phyloP scores from a whole-genome alignment of 1,140 invertebrate species.

The Drosophila pruinosa region DNA sequence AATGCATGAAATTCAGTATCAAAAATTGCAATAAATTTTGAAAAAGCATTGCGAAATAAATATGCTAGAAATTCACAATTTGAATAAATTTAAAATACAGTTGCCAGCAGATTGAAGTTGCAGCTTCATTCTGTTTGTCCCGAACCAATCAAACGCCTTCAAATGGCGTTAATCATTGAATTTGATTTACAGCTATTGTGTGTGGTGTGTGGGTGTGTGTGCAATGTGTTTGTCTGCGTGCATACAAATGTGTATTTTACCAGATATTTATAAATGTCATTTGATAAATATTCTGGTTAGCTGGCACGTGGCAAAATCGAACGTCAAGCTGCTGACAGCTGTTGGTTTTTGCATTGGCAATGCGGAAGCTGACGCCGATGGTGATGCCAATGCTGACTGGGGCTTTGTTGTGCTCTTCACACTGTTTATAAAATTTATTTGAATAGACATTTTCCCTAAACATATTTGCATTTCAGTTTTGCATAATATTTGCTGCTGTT shows the following conservation, averaged over 20 bases:
- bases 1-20: neutral
- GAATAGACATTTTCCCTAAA: constrained; percentile 70
- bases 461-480: constrained; percentile 68
- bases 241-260: constrained; percentile 34
- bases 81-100: constrained; percentile 11
- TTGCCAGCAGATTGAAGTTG: neutral
- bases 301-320: constrained; percentile 27
- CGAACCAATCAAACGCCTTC: constrained; percentile 11
- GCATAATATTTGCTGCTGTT: constrained; percentile 48
- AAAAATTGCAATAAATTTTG: constrained; percentile 8
- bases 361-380: constrained; percentile 3
- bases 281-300: constrained; percentile 59
- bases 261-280: constrained; percentile 47
- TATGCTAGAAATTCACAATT: constrained; percentile 16
- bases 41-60: neutral
- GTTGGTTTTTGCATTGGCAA: constrained; percentile 60
- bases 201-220: constrained; percentile 10
- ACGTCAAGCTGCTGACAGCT: constrained; percentile 70
- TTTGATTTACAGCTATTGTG: constrained; percentile 48
- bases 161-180: constrained; percentile 55
- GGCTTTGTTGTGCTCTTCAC: constrained; percentile 21
- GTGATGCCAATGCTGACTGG: constrained; percentile 3
- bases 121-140: constrained; percentile 1
- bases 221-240: neutral
- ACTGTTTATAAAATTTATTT: constrained; percentile 71